Base-by-base conservation (phyloP, 2,888 invertebrate species). In the Entomobrya proxima region DNA sequence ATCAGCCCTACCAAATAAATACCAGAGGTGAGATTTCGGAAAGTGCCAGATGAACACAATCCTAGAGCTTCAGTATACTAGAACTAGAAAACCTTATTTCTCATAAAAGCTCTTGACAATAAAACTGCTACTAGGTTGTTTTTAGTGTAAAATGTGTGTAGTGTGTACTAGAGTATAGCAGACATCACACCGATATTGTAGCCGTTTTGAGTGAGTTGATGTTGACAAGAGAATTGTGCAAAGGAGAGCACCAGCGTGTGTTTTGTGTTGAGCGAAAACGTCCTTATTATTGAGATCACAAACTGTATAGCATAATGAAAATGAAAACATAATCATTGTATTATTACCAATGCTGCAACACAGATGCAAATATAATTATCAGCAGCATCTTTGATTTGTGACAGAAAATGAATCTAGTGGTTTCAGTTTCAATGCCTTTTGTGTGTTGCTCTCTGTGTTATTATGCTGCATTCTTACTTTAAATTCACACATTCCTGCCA, bases 211-310 rank as follows among this genome's bases (percentile, higher is more conserved):
- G 2, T 37, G 37, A 40, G 69, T 13, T 44, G 58, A 37, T 67
- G 78, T 50, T 78, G 78, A 78, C 78, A 78, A 67, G 78, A 21
- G 67, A 67, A 37, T 35, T 64, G 78, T 67, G 78, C 27, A 67
- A 78, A 78, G 64, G 78, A 52, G 78, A 78, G 47, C 55, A 78
- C 32, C 77, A 77, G n/a, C n/a, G n/a, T n/a, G n/a, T n/a, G n/a
- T n/a, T 44, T 77, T 77, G 77, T 77, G 37, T 77, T 27, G 47
- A 35, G 58, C 77, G 44, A 58, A 61, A n/a, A 61, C n/a, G 32
- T 27, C 61, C 32, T 32, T 15, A 40, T 35, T 74, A 50, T 32
- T 50, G 52, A 79, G 61, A 79, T 69, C 79, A 52, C 79, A 69
- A 21, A 32, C 15, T n/a, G n/a, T 11, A 44, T 11, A 44, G 67